Evolutionary conservation across 2,113 vertebrate genomes (phyloP), one percentile per base, ranked within the genome.

Genomic region (Hydrochoerus hydrochaeris): DNA sequence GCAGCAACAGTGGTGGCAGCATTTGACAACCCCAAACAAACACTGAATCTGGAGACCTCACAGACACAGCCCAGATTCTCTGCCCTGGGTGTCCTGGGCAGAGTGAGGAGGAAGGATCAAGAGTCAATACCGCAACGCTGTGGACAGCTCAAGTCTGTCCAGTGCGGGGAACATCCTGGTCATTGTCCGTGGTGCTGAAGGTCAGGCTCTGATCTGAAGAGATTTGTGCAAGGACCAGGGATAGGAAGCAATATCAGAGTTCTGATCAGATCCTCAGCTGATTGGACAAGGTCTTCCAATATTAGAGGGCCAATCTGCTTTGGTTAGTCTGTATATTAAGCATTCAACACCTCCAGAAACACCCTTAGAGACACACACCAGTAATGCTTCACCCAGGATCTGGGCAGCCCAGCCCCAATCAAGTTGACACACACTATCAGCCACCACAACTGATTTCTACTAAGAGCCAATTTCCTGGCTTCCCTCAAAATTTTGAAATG

Each of bases 131-230:
- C 12, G 5, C 16, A 35, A 6, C 41, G 24, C 5, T 5, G 1
- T 6, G 69, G 46, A 14, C 22, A 11, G 24, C 11, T 3, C n/a
- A 30, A 57, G 16, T 32, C 44, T 32, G 44, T 1, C 16, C 1
- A 10, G 30, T 0, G 6, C 0, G 12, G 69, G 14, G 46, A 3
- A 2, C 0, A 1, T 0, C 1, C 35, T 38, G 57, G 58, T 28
- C 6, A 1, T 91, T 69, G 67, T 90, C 88, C 41, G 0, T 14
- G 0, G 2, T 1, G 46, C 46, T 46, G 46, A 46, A 46, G 46
- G 46, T 46, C 13, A 26, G 22, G 28, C 24, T 22, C 5, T 4
- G 44, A 3, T 14, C 7, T 78, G n/a, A 3, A 30, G 11, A 30
- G 75, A 78, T 49, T 28, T 49, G 24, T 28, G 44, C 41, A 17